Percentiles rank a stretch among this genome's conserved stretches.
Conservation (phyloP, 2,113 vertebrate species). For the Buteo buteo region DNA sequence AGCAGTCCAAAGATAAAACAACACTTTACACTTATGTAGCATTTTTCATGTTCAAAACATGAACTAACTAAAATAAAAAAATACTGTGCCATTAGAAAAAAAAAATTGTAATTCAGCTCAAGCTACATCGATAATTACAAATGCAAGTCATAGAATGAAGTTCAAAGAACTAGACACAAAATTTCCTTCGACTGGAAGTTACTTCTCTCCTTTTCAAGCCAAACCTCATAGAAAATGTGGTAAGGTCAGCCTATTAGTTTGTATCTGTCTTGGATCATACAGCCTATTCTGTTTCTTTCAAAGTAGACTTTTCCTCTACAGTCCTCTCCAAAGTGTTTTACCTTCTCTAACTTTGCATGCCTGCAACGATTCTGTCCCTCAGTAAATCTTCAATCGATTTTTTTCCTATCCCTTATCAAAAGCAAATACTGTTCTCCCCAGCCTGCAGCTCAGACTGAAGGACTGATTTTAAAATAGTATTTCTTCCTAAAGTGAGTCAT, state of each 20-base stretch:
- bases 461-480: neutral
- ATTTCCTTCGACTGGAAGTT: neutral
- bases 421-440: neutral
- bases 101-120: neutral
- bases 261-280: neutral
- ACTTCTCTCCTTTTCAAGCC: neutral
- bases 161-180: neutral
- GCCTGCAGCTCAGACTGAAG: neutral
- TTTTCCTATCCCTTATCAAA: neutral
- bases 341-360: neutral
- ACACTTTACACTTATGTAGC: neutral
- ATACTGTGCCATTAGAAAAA: neutral
- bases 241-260: neutral
- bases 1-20: neutral
- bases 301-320: neutral
- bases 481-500: slow-evolving; percentile 10
- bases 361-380: neutral
- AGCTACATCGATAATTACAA: neutral
- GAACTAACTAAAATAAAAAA: neutral
- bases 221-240: neutral
- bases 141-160: neutral
- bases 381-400: neutral
- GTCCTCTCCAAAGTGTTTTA: neutral
- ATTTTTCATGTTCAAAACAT: neutral
- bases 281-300: neutral